Conservation (phyloP, 2,888 invertebrate genomes). For the Cheiracanthium punctorium region DNA sequence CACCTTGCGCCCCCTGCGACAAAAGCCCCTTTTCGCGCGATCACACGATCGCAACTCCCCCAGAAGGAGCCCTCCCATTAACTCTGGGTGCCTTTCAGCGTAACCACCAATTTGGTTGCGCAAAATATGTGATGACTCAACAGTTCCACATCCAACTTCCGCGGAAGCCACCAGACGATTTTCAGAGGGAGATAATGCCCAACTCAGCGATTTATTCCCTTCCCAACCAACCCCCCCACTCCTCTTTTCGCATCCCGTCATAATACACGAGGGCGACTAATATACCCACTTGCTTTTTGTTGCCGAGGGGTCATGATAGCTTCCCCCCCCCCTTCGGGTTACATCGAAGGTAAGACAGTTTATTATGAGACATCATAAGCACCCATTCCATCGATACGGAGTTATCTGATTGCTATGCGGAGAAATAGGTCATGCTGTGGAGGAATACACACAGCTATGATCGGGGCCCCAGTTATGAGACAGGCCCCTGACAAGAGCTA, state of each 20-base stretch:
- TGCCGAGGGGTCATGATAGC: slow-evolving; percentile 36
- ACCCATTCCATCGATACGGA: background rate
- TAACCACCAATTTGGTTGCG: slow-evolving; percentile 1
- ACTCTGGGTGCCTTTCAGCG: background rate
- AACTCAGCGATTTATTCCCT: slow-evolving; percentile 39
- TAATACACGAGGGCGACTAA: slow-evolving; percentile 22
- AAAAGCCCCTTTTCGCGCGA: too few relatives aligned
- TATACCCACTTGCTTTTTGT: slow-evolving; percentile 47
- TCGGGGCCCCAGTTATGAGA: too few relatives aligned
- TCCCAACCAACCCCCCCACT: too few relatives aligned
- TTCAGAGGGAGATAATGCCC: slow-evolving; percentile 16
- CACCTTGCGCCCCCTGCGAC: too few relatives aligned
- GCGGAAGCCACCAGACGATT: background rate
- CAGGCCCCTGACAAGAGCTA: too few relatives aligned
- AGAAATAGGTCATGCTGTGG: too few relatives aligned
- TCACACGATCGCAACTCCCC: background rate
- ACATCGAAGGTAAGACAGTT: background rate
- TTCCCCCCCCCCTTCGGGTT: background rate
- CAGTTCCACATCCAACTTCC: slow-evolving; percentile 24
- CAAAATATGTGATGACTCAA: slow-evolving; percentile 57
- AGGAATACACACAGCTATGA: too few relatives aligned
- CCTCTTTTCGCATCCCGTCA: slow-evolving; percentile 9
- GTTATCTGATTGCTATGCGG: too few relatives aligned
- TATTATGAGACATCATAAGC: background rate
- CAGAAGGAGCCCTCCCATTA: background rate